phyloP scores from a whole-genome alignment of 2,113 vertebrate species.

The Rhabdomys dilectus region DNA sequence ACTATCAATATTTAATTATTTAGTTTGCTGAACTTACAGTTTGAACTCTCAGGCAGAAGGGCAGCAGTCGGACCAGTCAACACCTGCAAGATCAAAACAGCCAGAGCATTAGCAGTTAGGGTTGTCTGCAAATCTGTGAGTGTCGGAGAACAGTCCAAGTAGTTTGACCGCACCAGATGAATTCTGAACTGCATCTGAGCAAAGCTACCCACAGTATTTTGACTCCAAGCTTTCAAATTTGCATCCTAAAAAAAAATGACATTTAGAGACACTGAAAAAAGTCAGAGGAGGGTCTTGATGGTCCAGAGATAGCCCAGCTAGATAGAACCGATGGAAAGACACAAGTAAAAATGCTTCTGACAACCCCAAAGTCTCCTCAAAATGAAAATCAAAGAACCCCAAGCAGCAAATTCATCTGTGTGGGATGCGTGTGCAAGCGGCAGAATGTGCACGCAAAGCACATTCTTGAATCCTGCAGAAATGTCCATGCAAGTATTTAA shows the following conservation, averaged over 20 bases:
- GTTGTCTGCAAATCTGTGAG: not conserved
- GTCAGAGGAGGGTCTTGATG: not conserved
- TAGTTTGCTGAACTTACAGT: conserved; percentile 73
- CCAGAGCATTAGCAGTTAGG: not conserved
- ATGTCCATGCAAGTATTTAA: not conserved
- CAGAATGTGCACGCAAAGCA: not conserved
- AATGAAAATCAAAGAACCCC: not conserved
- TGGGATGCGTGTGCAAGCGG: not conserved
- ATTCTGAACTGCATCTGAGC: not conserved
- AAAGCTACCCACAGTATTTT: not conserved
- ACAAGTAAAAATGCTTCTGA: not conserved
- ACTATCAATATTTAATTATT: not conserved
- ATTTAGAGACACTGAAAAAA: not conserved
- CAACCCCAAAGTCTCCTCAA: not conserved
- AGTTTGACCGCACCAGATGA: not conserved
- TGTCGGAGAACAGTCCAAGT: not conserved
- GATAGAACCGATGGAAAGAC: not conserved
- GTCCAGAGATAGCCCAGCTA: not conserved
- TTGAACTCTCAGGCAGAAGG: conserved; percentile 37
- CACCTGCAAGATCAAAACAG: conserved; percentile 66
- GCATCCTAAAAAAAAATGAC: not conserved
- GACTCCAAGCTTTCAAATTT: conserved; percentile 1
- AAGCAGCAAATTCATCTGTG: not conserved
- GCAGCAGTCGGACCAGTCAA: not conserved
- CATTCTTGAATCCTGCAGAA: conserved; percentile 3